Evolutionary conservation across 2,888 invertebrate species (phyloP).

Genomic region (Ophonus ardosiacus): DNA sequence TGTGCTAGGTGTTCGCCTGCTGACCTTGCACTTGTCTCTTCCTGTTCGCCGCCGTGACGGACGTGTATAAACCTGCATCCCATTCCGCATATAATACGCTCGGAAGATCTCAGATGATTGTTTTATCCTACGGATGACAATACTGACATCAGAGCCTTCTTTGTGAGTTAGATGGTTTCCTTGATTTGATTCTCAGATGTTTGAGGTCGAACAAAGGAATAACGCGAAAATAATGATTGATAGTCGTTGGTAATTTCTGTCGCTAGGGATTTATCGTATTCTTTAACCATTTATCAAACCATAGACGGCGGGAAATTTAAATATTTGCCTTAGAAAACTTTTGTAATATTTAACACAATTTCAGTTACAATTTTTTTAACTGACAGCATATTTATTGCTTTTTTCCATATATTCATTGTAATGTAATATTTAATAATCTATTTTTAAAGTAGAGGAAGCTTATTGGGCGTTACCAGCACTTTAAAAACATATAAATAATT

Average conservation of each 20-base stretch:
- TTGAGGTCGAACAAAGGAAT: not conserved
- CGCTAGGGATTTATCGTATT: conserved; percentile 31
- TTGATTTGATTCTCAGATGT: not conserved
- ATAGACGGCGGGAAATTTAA: conserved; percentile 1
- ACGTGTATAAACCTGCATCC: not conserved
- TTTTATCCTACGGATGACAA: not conserved
- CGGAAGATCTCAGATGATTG: not conserved
- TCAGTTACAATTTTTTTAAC: no score
- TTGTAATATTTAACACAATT: no score
- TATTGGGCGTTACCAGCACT: no score
- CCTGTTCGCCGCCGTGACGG: not conserved
- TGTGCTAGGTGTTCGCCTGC: not conserved
- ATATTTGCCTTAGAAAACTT: not conserved
- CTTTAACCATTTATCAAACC: conserved; percentile 26
- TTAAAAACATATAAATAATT: no score
- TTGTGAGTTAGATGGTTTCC: not conserved
- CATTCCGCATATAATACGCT: not conserved
- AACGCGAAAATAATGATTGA: conserved; percentile 36
- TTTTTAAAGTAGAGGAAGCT: no score
- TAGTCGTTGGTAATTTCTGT: conserved; percentile 49
- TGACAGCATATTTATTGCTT: no score
- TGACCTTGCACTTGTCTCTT: not conserved
- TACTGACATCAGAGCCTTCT: no score
- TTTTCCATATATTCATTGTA: no score
- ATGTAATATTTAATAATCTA: no score